Evolutionary conservation across 2,113 vertebrate species (phyloP), one percentile per base, ranked within the genome.

Genomic region (Grus americana): DNA sequence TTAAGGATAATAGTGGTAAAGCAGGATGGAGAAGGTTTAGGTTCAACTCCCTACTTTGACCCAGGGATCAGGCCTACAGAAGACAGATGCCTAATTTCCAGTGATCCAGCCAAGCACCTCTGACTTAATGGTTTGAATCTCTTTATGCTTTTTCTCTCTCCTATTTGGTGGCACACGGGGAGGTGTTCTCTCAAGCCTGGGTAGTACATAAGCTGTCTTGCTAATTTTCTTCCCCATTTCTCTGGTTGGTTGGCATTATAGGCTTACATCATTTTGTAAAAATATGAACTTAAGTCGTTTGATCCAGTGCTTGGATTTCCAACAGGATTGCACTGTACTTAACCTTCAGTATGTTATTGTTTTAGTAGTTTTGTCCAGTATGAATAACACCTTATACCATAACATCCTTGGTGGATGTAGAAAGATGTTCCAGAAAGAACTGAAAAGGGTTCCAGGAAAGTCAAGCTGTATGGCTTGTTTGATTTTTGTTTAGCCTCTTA

Each of bases 301-400:
- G 62, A 91, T 91, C 55, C 61, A 86, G 44, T 40, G 63, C 75
- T 92, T 95, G 79, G 57, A 52, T 90, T 95, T 97, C 85, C 71
- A 96, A 63, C 83, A 81, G 67, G 65, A 93, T 74, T 91, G 80
- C 61, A 91, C 91, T 93, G 83, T 88, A 57, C 89, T 96, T 96
- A 97, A 91, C 78, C 91, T 97, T 95, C 86, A 85, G 54, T 71
- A 63, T 94, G 82, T 97, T 96, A 95, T 92, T 97, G 87, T 95
- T 94, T 95, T 87, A 95, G 88, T 93, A 95, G 81, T 95, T 96
- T 96, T 93, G 88, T 96, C 93, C 94, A 95, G 93, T 73, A 94
- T 89, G 97, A 96, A 95, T 90, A 96, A 94, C 91, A 97, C 76
- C 91, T 96, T 84, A 95, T 75, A 91, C 82, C 92, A 97, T 96